Evolutionary conservation across 2,113 vertebrate species (phyloP).

Genomic region (Eidolon helvum): DNA sequence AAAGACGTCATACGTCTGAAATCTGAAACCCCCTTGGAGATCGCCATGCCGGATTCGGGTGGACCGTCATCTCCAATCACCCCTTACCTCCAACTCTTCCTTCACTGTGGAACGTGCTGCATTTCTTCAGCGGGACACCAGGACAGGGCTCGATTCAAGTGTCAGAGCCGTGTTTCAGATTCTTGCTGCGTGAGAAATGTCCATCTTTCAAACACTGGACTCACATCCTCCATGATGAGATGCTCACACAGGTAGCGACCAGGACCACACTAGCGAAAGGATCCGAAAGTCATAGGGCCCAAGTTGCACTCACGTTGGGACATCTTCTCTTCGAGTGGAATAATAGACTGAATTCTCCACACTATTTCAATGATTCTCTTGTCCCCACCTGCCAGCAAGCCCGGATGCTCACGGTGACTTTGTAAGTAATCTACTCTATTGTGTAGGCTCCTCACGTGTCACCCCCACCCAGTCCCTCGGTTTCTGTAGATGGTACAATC

Average conservation of each 20-base stretch:
- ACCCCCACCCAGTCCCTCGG: not conserved
- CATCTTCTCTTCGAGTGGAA: not conserved
- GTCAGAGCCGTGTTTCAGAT: not conserved
- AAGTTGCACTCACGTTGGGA: not conserved
- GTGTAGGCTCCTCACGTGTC: fast-evolving
- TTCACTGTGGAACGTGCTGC: too few relatives aligned
- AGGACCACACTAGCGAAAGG: not conserved
- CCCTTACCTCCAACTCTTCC: not conserved
- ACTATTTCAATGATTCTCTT: not conserved
- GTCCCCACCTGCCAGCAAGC: fast-evolving
- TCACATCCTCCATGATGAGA: not conserved
- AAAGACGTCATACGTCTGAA: fast-evolving
- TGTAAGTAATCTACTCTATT: too few relatives aligned
- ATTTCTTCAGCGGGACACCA: not conserved
- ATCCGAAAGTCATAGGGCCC: not conserved
- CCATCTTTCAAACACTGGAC: not conserved
- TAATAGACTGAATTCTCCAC: not conserved
- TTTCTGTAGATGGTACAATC: not conserved
- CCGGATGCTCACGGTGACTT: not conserved
- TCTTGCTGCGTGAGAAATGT: not conserved
- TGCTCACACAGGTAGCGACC: not conserved
- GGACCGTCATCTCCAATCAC: fast-evolving
- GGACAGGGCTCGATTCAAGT: not conserved
- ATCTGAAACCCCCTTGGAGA: not conserved
- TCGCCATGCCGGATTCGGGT: fast-evolving